phyloP scores from a whole-genome alignment of 1,140 invertebrate species.

The Drosophila pectinifera region DNA sequence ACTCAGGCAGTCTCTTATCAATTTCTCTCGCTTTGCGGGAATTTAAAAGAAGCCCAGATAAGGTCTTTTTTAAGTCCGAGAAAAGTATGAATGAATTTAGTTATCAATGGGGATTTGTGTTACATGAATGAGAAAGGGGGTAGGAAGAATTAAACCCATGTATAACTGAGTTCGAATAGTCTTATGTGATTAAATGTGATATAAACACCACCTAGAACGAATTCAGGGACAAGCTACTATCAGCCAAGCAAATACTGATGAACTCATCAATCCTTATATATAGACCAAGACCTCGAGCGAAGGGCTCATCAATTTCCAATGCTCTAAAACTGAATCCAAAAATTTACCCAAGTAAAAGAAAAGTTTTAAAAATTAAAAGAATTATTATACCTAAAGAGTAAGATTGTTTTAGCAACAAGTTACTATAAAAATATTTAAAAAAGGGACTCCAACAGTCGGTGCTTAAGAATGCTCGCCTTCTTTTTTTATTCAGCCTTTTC shows the following conservation, averaged over 20 bases:
- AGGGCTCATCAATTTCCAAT: no score
- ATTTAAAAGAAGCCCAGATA: neutral
- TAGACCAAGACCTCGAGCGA: neutral
- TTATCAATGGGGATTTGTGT: neutral
- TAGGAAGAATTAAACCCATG: no score
- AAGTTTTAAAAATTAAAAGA: neutral
- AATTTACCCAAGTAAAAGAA: neutral
- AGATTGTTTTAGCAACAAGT: neutral
- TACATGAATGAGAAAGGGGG: neutral
- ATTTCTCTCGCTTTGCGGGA: neutral
- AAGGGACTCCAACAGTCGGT: slow-evolving; percentile 22
- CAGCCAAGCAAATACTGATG: neutral
- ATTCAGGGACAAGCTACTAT: neutral
- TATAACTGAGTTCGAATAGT: no score
- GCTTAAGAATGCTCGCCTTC: slow-evolving; percentile 11
- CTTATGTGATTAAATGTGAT: no score
- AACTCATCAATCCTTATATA: neutral
- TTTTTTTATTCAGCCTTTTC: slow-evolving; percentile 32
- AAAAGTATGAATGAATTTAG: slow-evolving; percentile 6
- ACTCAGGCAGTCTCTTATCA: slow-evolving; percentile 7
- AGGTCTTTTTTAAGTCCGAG: neutral
- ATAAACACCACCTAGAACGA: no score
- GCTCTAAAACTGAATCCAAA: neutral
- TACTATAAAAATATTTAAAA: no score
- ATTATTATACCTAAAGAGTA: neutral